Conservation (phyloP, 1,140 invertebrate species). For the Drosophila ogumai region DNA sequence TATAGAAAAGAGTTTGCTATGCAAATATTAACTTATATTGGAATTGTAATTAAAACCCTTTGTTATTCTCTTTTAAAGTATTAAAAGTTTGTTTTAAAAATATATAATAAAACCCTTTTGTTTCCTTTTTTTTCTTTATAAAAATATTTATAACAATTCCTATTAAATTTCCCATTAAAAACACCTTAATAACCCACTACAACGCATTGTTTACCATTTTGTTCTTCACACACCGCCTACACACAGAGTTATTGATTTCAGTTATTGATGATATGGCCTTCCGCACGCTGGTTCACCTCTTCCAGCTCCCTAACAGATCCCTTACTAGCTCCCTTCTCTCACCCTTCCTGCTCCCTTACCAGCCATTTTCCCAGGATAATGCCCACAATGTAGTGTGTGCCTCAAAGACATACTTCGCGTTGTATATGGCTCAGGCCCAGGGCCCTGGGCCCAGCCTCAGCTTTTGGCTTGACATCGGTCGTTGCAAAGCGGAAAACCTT, state of each 20-base stretch:
- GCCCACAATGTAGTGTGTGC: slow-evolving; percentile 22
- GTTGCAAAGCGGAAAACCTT: slow-evolving; percentile 74
- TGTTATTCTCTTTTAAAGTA: not conserved
- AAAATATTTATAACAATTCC: not conserved
- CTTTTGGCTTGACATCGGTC: slow-evolving; percentile 39
- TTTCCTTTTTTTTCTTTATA: not conserved
- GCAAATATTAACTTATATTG: no score
- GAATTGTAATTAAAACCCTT: not conserved
- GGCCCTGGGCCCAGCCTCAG: slow-evolving; percentile 18
- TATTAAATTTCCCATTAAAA: not conserved
- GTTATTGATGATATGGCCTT: slow-evolving; percentile 18
- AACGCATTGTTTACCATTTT: slow-evolving; percentile 19
- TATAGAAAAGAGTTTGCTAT: not conserved
- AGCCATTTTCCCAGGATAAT: slow-evolving; percentile 30
- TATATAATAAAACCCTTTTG: not conserved
- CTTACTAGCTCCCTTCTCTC: not conserved
- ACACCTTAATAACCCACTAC: not conserved
- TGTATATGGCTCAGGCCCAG: not conserved
- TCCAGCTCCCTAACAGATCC: not conserved
- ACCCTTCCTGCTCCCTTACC: not conserved
- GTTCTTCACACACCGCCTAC: slow-evolving; percentile 1
- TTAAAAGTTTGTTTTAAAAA: not conserved
- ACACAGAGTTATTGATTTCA: slow-evolving; percentile 43
- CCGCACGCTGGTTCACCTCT: slow-evolving; percentile 11
- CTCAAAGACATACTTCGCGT: slow-evolving; percentile 28